A percentile compares a stretch with the other conserved stretches of the same genome.
phyloP scores from a whole-genome alignment of 2,113 vertebrate genomes.

The Atherinomorus stipes region DNA sequence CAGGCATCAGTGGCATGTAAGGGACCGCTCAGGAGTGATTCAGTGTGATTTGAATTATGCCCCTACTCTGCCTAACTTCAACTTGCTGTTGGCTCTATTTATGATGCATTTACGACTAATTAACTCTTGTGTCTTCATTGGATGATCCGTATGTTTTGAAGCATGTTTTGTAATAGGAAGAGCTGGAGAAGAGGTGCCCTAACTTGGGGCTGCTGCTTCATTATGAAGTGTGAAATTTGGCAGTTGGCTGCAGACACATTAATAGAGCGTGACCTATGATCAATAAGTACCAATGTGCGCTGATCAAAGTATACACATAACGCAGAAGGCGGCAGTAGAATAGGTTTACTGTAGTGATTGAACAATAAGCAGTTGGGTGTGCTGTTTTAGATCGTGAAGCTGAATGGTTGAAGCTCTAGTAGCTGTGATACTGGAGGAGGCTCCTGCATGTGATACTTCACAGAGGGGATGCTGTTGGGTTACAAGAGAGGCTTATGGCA shows the following conservation, averaged over 20 bases:
- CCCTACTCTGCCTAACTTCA: neutral
- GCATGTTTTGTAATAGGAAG: slow-evolving; percentile 8
- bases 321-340: neutral
- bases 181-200: slow-evolving; percentile 11
- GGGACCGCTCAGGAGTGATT: slow-evolving; percentile 11
- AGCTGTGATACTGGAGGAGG: too few relatives aligned
- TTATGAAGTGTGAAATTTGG: slow-evolving; percentile 10
- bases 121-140: neutral
- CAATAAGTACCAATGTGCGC: neutral
- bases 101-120: neutral
- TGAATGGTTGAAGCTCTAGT: too few relatives aligned
- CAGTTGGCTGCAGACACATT: neutral
- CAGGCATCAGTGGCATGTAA: slow-evolving; percentile 38
- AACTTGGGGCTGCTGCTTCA: slow-evolving; percentile 28
- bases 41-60: slow-evolving; percentile 23
- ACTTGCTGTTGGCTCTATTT: neutral
- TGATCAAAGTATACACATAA: too few relatives aligned
- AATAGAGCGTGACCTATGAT: slow-evolving; percentile 6
- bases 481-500: neutral
- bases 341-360: neutral
- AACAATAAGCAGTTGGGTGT: slow-evolving; percentile 5
- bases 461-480: too few relatives aligned
- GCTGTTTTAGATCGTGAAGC: too few relatives aligned
- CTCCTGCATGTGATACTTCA: too few relatives aligned
- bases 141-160: neutral